Percentiles rank a stretch among this genome's conserved stretches.
Evolutionary conservation across 2,113 vertebrate species (phyloP).

Genomic region (Elachura formosa): DNA sequence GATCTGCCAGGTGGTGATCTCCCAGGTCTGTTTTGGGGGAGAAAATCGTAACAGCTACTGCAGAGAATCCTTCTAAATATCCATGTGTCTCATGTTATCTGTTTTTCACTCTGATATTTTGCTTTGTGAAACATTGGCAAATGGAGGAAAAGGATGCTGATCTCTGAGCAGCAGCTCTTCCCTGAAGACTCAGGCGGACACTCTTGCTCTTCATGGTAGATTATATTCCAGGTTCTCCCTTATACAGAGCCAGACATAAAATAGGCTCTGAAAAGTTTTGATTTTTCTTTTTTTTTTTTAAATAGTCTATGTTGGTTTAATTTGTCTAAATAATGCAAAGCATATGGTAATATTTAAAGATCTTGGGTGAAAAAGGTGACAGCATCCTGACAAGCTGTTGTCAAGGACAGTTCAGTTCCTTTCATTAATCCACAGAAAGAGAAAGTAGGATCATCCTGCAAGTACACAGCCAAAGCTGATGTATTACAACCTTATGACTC

Average conservation of each 20-base stretch:
- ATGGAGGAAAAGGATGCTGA: neutral
- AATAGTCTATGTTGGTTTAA: neutral
- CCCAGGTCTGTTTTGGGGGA: neutral
- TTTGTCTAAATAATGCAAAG: neutral
- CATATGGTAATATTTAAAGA: neutral
- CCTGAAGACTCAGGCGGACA: neutral
- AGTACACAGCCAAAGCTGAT: neutral
- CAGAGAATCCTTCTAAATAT: neutral
- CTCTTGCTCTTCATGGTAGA: neutral
- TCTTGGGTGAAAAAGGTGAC: neutral
- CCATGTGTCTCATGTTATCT: neutral
- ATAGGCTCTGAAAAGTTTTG: neutral
- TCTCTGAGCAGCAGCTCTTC: neutral
- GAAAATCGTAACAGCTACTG: neutral
- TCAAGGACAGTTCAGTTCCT: neutral
- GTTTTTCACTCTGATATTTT: neutral
- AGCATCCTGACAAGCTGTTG: neutral
- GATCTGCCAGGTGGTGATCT: neutral
- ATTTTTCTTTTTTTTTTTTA: too few relatives aligned
- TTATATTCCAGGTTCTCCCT: neutral
- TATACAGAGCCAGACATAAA: neutral
- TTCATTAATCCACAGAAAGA: neutral
- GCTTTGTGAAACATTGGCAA: neutral
- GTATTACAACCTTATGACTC: neutral
- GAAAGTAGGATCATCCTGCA: neutral